These are phyloP conservation scores for Tetramorium simillimum DNA, from an alignment of 1,140 invertebrate genomes.

Conservation along the genomic window DNA sequence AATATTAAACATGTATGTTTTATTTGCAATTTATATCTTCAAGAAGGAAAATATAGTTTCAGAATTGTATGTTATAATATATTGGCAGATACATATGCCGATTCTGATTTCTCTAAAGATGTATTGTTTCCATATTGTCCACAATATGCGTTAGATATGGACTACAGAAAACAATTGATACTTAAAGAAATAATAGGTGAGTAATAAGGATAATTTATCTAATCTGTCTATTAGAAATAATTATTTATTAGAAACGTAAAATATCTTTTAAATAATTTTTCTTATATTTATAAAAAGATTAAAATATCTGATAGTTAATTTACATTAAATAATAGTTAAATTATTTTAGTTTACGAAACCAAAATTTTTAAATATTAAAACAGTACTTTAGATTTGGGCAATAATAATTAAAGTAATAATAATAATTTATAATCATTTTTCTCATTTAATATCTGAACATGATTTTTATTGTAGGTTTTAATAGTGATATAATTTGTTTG, in stretches of 20 bases:
- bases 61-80: constrained; percentile 95
- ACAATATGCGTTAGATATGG: constrained; percentile 90
- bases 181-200: constrained; percentile 93
- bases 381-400: background rate
- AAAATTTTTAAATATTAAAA: constrained; percentile 9
- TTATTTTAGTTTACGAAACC: background rate
- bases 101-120: constrained; percentile 91
- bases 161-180: constrained; percentile 94
- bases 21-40: background rate
- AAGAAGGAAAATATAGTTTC: constrained; percentile 86
- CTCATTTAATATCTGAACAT: background rate
- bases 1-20: background rate
- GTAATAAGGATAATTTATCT: constrained; percentile 33
- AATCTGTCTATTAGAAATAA: background rate
- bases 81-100: constrained; percentile 94
- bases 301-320: background rate
- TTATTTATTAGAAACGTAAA: constrained; percentile 1
- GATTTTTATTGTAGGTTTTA: constrained; percentile 88
- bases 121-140: constrained; percentile 93
- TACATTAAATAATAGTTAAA: background rate
- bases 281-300: background rate
- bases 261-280: background rate
- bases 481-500: constrained; percentile 95
- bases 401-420: background rate
- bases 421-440: background rate